Base-by-base conservation (phyloP, 2,797 vertebrate species). In the Protosalanx chinensis region DNA sequence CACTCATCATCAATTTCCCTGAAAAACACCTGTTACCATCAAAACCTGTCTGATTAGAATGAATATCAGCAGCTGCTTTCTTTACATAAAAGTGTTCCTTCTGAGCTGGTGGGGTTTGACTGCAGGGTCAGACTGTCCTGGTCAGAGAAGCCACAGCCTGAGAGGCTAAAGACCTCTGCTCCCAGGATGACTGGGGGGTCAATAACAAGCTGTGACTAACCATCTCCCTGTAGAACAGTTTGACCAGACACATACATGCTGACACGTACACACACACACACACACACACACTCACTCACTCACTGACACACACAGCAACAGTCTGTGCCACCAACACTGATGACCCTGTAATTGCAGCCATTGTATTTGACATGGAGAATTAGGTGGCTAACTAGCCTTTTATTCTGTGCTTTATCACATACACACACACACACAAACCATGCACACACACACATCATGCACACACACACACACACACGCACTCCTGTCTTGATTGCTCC, bases 301-400 rank as follows among this genome's bases (percentile, higher is more conserved):
- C 73, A 68, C 73, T 85, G 84, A 88, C 78, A 82, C 74, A 88
- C 83, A 89, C 86, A 88, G 88, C 88, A 86, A 84, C 86, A 92
- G 88, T 88, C 91, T 89, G 91, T 93, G 91, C 93, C 89, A 89
- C 92, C 91, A 93, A 92, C 78, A 33, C 91, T 93, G 93, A 96
- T 96, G 93, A 95, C 93, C 94, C 95, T 95, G 94, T 95, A 96
- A 96, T 95, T 95, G 93, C 84, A 81, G 84, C 90, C 87, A 93
- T 95, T 96, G 93, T 96, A 93, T 94, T 92, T 92, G 91, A 88
- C 90, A 91, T 90, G 89, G 90, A 89, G 89, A 83, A 87, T 92
- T 91, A 91, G 90, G 92, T 89, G 90, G 90, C 89, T 88, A 91
- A 86, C 90, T 92, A 88, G 89, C 87, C 88, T 88, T 91, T 92